Conservation (phyloP, 2,888 invertebrate genomes). For the Dasypolia templi region DNA sequence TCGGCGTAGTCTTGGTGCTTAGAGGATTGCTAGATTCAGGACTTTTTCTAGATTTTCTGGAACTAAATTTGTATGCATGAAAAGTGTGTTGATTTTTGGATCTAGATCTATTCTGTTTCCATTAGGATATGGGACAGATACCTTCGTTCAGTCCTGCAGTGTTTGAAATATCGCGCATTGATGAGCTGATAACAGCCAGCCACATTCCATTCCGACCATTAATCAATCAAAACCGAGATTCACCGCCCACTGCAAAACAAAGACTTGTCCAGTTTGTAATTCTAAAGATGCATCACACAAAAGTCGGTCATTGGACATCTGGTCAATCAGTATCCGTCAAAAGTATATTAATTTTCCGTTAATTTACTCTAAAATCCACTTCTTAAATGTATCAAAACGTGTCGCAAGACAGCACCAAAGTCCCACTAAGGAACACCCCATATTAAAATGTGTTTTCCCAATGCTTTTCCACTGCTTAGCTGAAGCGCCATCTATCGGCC, state of each 20-base stretch:
- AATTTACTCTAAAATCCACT: not conserved
- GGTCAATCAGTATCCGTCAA: not conserved
- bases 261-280: not conserved
- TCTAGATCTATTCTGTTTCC: too few species aligned
- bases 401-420: slow-evolving; percentile 50
- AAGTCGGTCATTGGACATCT: not conserved
- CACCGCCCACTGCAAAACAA: slow-evolving; percentile 8
- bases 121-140: too few species aligned
- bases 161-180: not conserved
- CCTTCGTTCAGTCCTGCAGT: not conserved
- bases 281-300: not conserved
- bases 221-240: slow-evolving; percentile 28
- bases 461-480: slow-evolving; percentile 79
- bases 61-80: slow-evolving; percentile 47
- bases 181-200: not conserved
- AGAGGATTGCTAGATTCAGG: slow-evolving; percentile 63
- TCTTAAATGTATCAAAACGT: slow-evolving; percentile 72
- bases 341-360: not conserved
- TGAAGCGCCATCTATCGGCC: slow-evolving; percentile 85
- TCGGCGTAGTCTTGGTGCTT: slow-evolving; percentile 80
- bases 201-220: slow-evolving; percentile 8
- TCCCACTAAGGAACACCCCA: slow-evolving; percentile 73
- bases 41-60: slow-evolving; percentile 50
- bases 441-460: slow-evolving; percentile 87
- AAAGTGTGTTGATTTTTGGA: slow-evolving; percentile 15